Conservation (phyloP, 2,113 vertebrate genomes). For the Hemiscyllium ocellatum region DNA sequence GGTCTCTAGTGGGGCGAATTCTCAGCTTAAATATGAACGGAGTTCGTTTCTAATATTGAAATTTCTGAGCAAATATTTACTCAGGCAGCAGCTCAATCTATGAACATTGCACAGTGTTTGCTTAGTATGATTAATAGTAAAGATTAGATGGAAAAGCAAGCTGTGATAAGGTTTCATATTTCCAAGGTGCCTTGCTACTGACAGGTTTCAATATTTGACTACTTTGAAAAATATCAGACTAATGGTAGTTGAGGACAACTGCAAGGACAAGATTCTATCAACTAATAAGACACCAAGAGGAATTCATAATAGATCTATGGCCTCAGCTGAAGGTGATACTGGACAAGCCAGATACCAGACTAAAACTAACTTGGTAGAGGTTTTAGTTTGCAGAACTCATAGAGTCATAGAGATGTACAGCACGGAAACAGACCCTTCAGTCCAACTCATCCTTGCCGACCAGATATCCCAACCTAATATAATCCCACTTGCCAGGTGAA, state of each 20-base stretch:
- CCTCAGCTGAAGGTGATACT: too few species aligned
- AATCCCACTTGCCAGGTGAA: too few species aligned
- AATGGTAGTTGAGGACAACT: neutral
- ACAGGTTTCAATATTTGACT: neutral
- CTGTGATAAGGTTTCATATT: neutral
- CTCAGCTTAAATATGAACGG: neutral
- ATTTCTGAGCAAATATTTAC: neutral
- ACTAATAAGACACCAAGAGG: neutral
- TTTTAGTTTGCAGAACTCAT: too few species aligned
- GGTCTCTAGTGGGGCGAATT: neutral
- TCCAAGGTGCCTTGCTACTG: neutral
- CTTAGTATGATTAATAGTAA: neutral
- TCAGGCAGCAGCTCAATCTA: neutral
- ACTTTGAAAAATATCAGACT: neutral
- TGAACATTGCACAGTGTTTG: neutral
- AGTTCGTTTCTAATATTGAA: neutral
- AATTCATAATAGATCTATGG: too few species aligned
- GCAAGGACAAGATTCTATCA: neutral
- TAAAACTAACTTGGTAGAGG: too few species aligned
- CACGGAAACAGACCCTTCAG: too few species aligned
- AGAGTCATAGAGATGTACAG: too few species aligned
- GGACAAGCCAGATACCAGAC: too few species aligned
- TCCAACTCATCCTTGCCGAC: too few species aligned
- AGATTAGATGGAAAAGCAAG: neutral
- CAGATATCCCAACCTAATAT: too few species aligned